These are phyloP conservation scores for Latheticus oryzae DNA, from an alignment of 2,888 invertebrate genomes.

Conservation along the genomic window DNA sequence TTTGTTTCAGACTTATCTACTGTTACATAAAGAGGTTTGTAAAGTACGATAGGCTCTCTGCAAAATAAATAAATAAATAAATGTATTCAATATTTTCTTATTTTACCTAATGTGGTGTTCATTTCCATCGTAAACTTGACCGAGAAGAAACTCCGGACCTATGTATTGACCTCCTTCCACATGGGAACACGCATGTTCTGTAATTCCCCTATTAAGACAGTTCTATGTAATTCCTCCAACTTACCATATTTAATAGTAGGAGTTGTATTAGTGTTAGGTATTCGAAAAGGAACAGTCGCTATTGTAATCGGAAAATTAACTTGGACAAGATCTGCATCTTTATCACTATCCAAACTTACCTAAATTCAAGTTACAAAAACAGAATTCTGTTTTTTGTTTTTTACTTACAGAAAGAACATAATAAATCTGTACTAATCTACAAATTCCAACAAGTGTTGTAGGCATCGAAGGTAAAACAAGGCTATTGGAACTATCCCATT, in stretches of 20 bases:
- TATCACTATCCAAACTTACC: conserved; percentile 78
- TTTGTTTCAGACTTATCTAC: conserved; percentile 61
- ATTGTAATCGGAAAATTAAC: conserved; percentile 82
- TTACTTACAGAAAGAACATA: conserved; percentile 76
- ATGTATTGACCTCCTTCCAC: conserved; percentile 84
- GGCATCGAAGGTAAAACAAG: conserved; percentile 81
- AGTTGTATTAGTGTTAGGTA: conserved; percentile 73
- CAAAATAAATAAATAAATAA: conserved; percentile 44
- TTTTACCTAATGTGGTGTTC: conserved; percentile 62
- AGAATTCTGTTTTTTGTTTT: neutral
- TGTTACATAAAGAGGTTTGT: conserved; percentile 73
- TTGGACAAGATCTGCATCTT: conserved; percentile 76
- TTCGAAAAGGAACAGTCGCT: conserved; percentile 79
- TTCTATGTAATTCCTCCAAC: conserved; percentile 45
- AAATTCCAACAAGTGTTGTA: conserved; percentile 78
- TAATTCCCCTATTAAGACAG: conserved; percentile 8
- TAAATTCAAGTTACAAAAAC: conserved; percentile 60
- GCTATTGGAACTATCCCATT: conserved; percentile 75
- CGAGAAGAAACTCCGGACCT: conserved; percentile 81
- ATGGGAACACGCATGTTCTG: conserved; percentile 77
- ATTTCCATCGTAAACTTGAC: conserved; percentile 81
- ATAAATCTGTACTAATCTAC: conserved; percentile 74
- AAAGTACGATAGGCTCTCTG: conserved; percentile 72
- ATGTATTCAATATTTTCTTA: neutral
- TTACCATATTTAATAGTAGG: conserved; percentile 75